Evolutionary conservation across 2,888 invertebrate genomes (phyloP), one percentile per base, ranked within the genome.

Genomic region (Volucella bombylans): DNA sequence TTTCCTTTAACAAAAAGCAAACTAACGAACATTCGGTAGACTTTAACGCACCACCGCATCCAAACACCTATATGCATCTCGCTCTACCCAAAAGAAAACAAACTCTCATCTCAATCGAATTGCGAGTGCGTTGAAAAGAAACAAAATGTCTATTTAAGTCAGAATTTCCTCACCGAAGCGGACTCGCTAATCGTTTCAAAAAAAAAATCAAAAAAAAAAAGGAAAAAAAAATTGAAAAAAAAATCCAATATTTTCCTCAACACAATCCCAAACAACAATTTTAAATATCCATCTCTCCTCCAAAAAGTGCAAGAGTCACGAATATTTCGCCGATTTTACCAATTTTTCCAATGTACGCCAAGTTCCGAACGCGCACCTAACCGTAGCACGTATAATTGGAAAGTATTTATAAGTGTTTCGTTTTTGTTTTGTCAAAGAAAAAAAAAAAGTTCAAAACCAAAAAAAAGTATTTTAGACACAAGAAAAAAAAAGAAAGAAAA

Each of bases 91-190:
- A 72, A 85, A 65, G 72, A 77, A 81, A 85, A 85, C 80, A 85
- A 80, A 81, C 55, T 72, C 41, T 68, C 76, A 52, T 71, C 74
- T 81, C 81, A 64, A 4, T 38, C 52, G 1, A 31, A 31, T 31
- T 31, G 31, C 15, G 38, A 85, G 81, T 85, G 81, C 85, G 81
- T 85, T 85, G 76, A 85, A 85, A 85, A 81, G 85, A 85, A 81
- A 85, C 85, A 85, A 85, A 85, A 85, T 85, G 85, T 81, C 85
- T 85, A 76, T 85, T 76, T 80, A 39, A 77, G 68, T 77, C 65
- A 85, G 85, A 81, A 85, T 81, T 81, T 72, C 85, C 79, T 83
- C 74, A 69, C 74, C 85, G 67, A 85, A 71, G 76, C 77, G 77
- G 72, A 85, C 85, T 80, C 62, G 49, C 43, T 67, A 65, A 65